These are phyloP conservation scores for Chascanopsetta lugubris DNA, from an alignment of 2,113 vertebrate species.

Conservation along the genomic window DNA sequence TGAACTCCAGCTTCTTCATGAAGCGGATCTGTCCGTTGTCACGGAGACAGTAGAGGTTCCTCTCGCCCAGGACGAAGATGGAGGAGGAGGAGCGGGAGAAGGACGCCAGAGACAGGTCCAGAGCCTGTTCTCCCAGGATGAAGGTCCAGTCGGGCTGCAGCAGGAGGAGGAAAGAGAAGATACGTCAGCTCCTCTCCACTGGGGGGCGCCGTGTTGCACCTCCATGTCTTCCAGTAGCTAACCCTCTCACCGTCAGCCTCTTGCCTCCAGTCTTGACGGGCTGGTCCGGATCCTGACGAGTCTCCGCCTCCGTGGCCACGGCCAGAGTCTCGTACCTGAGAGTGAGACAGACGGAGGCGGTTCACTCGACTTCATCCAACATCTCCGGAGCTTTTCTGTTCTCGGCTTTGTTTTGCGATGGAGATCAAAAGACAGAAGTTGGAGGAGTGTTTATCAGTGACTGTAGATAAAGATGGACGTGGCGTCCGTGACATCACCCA, in stretches of 20 bases:
- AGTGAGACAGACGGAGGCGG: slow-evolving; percentile 16
- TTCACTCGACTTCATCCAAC: too few species aligned
- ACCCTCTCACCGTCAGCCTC: slow-evolving; percentile 80
- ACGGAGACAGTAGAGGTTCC: slow-evolving; percentile 93
- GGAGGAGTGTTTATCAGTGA: too few species aligned
- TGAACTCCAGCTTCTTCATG: slow-evolving; percentile 98
- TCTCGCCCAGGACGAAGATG: slow-evolving; percentile 93
- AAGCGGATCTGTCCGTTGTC: slow-evolving; percentile 96
- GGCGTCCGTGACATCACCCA: too few species aligned
- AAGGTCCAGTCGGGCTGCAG: slow-evolving; percentile 95
- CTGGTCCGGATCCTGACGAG: slow-evolving; percentile 85
- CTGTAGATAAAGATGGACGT: too few species aligned
- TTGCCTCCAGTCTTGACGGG: slow-evolving; percentile 89
- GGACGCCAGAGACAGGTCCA: slow-evolving; percentile 87
- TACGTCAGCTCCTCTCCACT: too few species aligned
- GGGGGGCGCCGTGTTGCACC: too few species aligned
- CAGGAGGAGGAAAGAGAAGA: too few species aligned
- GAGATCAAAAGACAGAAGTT: too few species aligned
- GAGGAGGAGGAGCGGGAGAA: slow-evolving; percentile 85
- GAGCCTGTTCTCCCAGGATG: slow-evolving; percentile 92
- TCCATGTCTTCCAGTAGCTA: too few species aligned
- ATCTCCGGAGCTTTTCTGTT: too few species aligned
- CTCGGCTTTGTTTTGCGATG: too few species aligned
- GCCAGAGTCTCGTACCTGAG: slow-evolving; percentile 94
- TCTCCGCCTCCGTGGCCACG: slow-evolving; percentile 93